Percentiles rank a stretch among this genome's conserved stretches.
Evolutionary conservation across 2,888 invertebrate species (phyloP).

Genomic region (Nipponacmea schrenckii): DNA sequence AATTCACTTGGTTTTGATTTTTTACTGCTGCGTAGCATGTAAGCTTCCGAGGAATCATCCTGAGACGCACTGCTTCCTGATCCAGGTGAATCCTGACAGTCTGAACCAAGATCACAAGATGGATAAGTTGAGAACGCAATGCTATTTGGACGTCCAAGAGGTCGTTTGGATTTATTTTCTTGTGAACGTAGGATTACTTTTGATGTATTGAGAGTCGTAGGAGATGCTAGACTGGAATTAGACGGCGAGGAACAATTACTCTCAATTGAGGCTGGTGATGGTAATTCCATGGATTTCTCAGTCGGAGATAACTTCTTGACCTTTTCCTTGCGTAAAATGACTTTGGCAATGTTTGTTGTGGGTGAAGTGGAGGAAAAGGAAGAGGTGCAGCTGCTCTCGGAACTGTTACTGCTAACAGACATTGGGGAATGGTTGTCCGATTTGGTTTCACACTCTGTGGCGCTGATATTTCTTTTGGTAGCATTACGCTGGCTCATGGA

Average conservation of each 20-base stretch:
- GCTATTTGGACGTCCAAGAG: slow-evolving; percentile 62
- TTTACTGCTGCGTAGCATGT: slow-evolving; percentile 50
- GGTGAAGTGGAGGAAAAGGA: slow-evolving; percentile 19
- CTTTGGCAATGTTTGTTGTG: background rate
- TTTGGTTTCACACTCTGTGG: slow-evolving; percentile 24
- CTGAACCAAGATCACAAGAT: slow-evolving; percentile 57
- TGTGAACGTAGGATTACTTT: slow-evolving; percentile 56
- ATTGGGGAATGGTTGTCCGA: slow-evolving; percentile 32
- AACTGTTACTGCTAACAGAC: slow-evolving; percentile 38
- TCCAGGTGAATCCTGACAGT: slow-evolving; percentile 45
- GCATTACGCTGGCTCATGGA: slow-evolving; percentile 20
- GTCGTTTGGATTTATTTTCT: slow-evolving; percentile 56
- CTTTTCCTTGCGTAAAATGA: slow-evolving; percentile 7
- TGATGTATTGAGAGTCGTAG: slow-evolving; percentile 32
- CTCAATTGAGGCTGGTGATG: slow-evolving; percentile 28
- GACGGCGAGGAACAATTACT: slow-evolving; percentile 22
- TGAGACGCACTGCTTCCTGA: slow-evolving; percentile 48
- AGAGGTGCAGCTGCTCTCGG: slow-evolving; percentile 26
- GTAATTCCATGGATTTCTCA: slow-evolving; percentile 39
- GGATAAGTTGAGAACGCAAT: slow-evolving; percentile 65
- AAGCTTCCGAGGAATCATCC: slow-evolving; percentile 52
- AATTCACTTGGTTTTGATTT: slow-evolving; percentile 44
- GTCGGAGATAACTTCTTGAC: background rate
- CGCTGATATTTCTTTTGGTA: slow-evolving; percentile 23
- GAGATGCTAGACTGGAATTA: slow-evolving; percentile 37